A percentile compares a stretch with the other conserved stretches of the same genome.
Conservation (phyloP, 2,797 vertebrate genomes). For the Mormyrops attenuatus region DNA sequence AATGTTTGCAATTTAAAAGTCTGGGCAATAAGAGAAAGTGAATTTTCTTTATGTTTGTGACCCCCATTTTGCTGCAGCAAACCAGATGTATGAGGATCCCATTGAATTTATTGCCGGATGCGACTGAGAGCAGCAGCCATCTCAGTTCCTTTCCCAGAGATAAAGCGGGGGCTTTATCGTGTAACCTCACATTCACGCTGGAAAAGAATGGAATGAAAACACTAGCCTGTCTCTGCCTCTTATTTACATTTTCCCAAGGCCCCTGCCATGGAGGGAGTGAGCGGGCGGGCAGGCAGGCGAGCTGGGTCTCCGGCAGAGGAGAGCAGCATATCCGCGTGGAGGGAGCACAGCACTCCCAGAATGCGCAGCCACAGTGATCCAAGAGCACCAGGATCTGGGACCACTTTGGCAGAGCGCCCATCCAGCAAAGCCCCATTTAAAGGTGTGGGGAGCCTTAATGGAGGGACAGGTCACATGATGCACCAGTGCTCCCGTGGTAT, state of each 20-base stretch:
- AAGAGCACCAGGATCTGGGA: neutral
- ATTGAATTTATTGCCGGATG: conserved; percentile 64
- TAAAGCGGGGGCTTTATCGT: conserved; percentile 23
- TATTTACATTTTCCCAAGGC: conserved; percentile 80
- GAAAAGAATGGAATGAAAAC: conserved; percentile 82
- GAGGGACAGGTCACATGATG: neutral
- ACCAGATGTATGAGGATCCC: conserved; percentile 40
- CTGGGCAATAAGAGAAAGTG: too few relatives aligned
- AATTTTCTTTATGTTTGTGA: neutral
- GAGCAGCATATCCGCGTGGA: conserved; percentile 59
- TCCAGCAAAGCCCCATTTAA: neutral
- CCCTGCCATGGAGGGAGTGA: conserved; percentile 48
- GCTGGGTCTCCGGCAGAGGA: neutral
- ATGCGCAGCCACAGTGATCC: conserved; percentile 56
- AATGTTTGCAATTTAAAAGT: neutral
- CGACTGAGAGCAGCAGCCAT: conserved; percentile 35
- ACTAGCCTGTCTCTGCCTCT: conserved; percentile 78
- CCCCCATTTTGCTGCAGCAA: conserved; percentile 8
- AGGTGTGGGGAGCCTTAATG: neutral
- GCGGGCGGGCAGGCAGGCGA: conserved; percentile 13
- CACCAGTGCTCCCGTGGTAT: neutral
- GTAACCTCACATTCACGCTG: conserved; percentile 64
- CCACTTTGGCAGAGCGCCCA: neutral
- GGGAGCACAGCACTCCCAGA: conserved; percentile 57
- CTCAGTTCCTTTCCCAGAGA: conserved; percentile 46